phyloP scores from a whole-genome alignment of 2,888 invertebrate genomes.

The Patella ulyssiponensis region DNA sequence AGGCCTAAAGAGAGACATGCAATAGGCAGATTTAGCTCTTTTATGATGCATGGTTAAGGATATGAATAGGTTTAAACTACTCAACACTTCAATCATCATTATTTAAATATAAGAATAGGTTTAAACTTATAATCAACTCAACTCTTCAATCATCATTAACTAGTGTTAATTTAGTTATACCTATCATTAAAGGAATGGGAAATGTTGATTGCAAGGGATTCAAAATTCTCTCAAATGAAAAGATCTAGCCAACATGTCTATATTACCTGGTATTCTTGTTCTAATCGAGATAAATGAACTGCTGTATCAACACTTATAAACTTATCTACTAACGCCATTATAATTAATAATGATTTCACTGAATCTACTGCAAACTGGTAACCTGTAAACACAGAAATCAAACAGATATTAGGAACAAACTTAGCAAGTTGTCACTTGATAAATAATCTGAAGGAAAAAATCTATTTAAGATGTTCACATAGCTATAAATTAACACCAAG shows the following conservation, averaged over 20 bases:
- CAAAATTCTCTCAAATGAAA: neutral
- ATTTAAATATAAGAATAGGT: too few species aligned
- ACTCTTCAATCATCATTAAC: too few species aligned
- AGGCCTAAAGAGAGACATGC: too few species aligned
- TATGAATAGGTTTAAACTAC: too few species aligned
- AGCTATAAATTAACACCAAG: too few species aligned
- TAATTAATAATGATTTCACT: slow-evolving; percentile 90
- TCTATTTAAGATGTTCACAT: too few species aligned
- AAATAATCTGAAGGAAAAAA: too few species aligned
- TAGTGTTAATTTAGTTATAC: neutral
- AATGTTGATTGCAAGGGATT: neutral
- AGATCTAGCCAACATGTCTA: neutral
- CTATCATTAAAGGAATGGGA: neutral
- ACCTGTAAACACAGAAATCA: slow-evolving; percentile 74
- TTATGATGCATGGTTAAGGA: too few species aligned
- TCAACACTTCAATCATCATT: too few species aligned
- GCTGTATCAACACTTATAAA: slow-evolving; percentile 85
- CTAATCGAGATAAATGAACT: slow-evolving; percentile 86
- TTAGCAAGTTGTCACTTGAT: too few species aligned
- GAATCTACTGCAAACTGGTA: slow-evolving; percentile 89
- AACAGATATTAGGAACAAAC: neutral
- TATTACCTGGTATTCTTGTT: slow-evolving; percentile 90
- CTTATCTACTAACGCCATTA: slow-evolving; percentile 86
- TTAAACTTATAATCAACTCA: too few species aligned
- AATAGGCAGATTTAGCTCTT: too few species aligned